A percentile compares a stretch with the other conserved stretches of the same genome.
phyloP scores from a whole-genome alignment of 2,797 vertebrate genomes.

The Pelodytes ibericus region DNA sequence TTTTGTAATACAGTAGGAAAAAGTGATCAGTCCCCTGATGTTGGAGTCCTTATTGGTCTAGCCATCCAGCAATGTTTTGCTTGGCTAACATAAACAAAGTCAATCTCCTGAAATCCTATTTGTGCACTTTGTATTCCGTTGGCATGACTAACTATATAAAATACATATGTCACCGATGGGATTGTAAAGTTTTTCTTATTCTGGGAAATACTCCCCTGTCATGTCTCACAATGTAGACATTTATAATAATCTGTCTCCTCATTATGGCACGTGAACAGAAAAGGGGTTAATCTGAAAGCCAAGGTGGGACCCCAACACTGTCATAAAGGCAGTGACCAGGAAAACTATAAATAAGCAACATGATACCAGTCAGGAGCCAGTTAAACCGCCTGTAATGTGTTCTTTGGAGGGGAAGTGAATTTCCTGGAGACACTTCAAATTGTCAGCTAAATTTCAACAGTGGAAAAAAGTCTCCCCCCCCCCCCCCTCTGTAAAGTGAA shows the following conservation, averaged over 20 bases:
- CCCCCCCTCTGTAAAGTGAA: constrained; percentile 47
- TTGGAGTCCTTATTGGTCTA: neutral
- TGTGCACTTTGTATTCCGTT: constrained; percentile 13
- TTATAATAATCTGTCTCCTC: constrained; percentile 7
- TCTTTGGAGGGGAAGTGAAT: constrained; percentile 55
- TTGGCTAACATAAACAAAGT: constrained; percentile 6
- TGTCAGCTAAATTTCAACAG: constrained; percentile 56
- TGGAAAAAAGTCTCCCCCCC: constrained; percentile 47
- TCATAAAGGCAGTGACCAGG: constrained; percentile 48
- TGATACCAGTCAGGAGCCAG: constrained; percentile 48
- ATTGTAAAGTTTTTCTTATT: too few species aligned
- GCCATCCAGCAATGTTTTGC: constrained; percentile 12
- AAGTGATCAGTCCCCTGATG: neutral
- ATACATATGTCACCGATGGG: neutral
- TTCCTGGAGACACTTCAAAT: constrained; percentile 57
- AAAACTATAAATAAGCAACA: constrained; percentile 53
- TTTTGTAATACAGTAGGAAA: neutral
- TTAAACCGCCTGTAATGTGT: constrained; percentile 50
- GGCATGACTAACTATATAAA: neutral
- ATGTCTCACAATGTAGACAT: constrained; percentile 4
- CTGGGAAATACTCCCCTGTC: constrained; percentile 11
- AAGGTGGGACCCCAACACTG: constrained; percentile 47
- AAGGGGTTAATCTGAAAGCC: constrained; percentile 43
- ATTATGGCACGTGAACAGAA: constrained; percentile 20
- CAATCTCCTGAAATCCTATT: constrained; percentile 7